Conservation (phyloP, 1,140 invertebrate genomes). For the Anoplophora glabripennis region DNA sequence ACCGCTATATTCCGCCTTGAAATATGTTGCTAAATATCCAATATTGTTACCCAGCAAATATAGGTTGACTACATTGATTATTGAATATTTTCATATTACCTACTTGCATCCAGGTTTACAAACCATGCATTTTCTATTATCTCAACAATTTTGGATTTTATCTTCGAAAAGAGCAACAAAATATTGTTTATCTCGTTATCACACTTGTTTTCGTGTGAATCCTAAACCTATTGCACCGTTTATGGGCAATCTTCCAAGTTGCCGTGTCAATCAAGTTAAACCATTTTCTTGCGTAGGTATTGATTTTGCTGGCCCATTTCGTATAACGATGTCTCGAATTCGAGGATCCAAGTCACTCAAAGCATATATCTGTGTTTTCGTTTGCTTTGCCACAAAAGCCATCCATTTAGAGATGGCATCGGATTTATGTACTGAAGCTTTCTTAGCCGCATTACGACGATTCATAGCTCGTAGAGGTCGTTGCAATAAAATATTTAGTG, state of each 20-base stretch:
- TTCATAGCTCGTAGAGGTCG: no score
- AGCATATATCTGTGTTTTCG: constrained; percentile 45
- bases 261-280: no score
- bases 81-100: constrained; percentile 2
- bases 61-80: constrained; percentile 12
- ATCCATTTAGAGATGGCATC: constrained; percentile 44
- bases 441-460: no score
- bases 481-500: no score
- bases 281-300: no score
- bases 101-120: constrained; percentile 20
- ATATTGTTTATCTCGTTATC: constrained; percentile 10
- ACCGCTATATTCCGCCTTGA: constrained; percentile 15
- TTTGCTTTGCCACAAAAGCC: constrained; percentile 40
- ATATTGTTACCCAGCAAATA: constrained; percentile 3
- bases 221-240: constrained; percentile 8
- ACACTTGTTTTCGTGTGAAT: constrained; percentile 12
- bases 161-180: constrained; percentile 9
- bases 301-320: no score
- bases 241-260: constrained; percentile 30
- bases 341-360: no score
- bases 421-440: no score
- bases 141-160: constrained; percentile 21
- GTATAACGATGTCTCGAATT: no score
- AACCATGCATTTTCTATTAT: constrained; percentile 17
- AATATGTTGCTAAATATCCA: constrained; percentile 9